Evolutionary conservation across 2,888 invertebrate genomes (phyloP), one percentile per base, ranked within the genome.

Genomic region (Erebia ligea): DNA sequence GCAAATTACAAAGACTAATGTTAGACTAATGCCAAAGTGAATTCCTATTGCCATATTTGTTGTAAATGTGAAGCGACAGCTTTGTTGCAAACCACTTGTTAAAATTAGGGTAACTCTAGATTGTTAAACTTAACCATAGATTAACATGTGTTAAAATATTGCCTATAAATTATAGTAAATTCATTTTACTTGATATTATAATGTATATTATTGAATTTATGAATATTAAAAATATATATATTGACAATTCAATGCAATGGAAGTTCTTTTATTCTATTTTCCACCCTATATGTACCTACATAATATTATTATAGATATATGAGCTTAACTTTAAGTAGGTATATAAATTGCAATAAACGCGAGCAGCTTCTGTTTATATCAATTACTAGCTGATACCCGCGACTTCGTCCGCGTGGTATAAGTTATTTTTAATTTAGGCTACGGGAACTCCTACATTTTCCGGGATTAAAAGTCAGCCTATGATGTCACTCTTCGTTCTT

Each of bases 131-230:
- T 91, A 92, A 91, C 86, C 87, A 93, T 93, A 93, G 92, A 92
- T 91, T 93, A 92, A 92, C 84, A 90, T 89, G 91, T 92, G 92
- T 93, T 93, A 92, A 91, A 92, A 92, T 92, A 93, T 93, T 92
- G 92, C 92, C 91, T 91, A 92, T 90, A 91, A 93, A 92, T 91
- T 92, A 93, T 92, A 92, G 89, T 91, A 92, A 92, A 92, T 91
- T 92, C 90, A 92, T 91, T 92, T 92, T 92, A 92, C 90, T 93
- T 91, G 89, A 92, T 91, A 92, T 92, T 92, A 92, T 91, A 90
- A 92, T 93, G 93, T 93, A 93, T 92, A 93, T 93, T 92, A 93
- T 93, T 92, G 89, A 93, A 93, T 92, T 92, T 93, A 93, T 93
- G 92, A 92, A 93, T 89, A 93, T 93, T 93, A 92, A 91, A 91